Evolutionary conservation across 2,797 vertebrate genomes (phyloP).

Genomic region (Craterocephalus amniculus): DNA sequence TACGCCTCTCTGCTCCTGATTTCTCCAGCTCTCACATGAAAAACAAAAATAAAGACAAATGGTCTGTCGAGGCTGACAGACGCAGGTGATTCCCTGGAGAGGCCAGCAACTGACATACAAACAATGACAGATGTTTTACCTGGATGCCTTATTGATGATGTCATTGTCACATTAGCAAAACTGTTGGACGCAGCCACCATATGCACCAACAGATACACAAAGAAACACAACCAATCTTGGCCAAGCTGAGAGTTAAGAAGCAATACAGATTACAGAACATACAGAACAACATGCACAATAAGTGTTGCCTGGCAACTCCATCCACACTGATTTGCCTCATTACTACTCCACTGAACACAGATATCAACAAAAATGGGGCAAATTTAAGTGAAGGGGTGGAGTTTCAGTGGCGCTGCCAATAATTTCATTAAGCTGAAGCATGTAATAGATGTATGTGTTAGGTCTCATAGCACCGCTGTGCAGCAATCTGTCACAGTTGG

Average conservation of each 20-base stretch:
- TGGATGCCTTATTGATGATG: conserved; percentile 56
- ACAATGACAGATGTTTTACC: conserved; percentile 64
- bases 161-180: conserved; percentile 48
- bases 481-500: conserved; percentile 7
- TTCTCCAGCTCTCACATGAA: conserved; percentile 32
- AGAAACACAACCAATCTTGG: background rate
- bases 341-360: conserved; percentile 28
- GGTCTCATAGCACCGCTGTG: background rate
- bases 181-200: background rate
- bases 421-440: conserved; percentile 16
- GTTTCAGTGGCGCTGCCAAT: conserved; percentile 11
- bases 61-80: conserved; percentile 65
- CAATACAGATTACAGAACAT: background rate
- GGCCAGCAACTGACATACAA: conserved; percentile 54
- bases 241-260: background rate
- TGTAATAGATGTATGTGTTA: conserved; percentile 1
- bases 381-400: conserved; percentile 10
- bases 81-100: conserved; percentile 57
- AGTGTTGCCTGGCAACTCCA: conserved; percentile 42
- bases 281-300: conserved; percentile 3
- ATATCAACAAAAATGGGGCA: background rate
- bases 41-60: conserved; percentile 71
- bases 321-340: conserved; percentile 25
- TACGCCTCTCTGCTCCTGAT: conserved; percentile 12
- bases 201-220: conserved; percentile 12